Percentiles rank a stretch among this genome's conserved stretches.
phyloP scores from a whole-genome alignment of 2,888 invertebrate genomes.

The Crematogaster levior region DNA sequence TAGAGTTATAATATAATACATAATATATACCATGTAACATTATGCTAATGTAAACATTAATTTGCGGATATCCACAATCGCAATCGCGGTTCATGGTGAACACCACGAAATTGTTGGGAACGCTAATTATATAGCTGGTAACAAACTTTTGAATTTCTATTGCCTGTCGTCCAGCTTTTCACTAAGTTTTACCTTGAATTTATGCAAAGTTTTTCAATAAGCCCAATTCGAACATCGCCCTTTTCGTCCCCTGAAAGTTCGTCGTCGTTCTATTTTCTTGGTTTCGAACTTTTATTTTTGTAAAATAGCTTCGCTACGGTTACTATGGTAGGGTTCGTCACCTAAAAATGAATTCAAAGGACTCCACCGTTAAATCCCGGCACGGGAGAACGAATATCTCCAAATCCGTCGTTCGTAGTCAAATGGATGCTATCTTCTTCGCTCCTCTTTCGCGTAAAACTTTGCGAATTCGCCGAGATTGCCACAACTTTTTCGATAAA shows the following conservation, averaged over 20 bases:
- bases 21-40: not conserved
- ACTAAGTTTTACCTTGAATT: conserved; percentile 40
- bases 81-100: not conserved
- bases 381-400: conserved; percentile 29
- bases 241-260: not conserved
- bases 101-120: not conserved
- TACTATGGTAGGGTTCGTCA: conserved; percentile 40
- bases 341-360: conserved; percentile 52
- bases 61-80: not conserved
- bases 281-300: conserved; percentile 46
- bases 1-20: not conserved
- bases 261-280: conserved; percentile 34
- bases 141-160: conserved; percentile 14
- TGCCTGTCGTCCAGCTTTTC: conserved; percentile 24
- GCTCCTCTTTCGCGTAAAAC: not conserved
- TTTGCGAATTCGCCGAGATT: conserved; percentile 20
- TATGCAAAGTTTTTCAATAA: conserved; percentile 55
- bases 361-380: conserved; percentile 35
- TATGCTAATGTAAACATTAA: not conserved
- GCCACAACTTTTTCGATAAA: conserved; percentile 49
- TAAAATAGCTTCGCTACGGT: conserved; percentile 20
- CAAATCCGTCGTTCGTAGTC: conserved; percentile 26
- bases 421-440: conserved; percentile 45
- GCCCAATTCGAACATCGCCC: conserved; percentile 3
- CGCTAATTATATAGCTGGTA: conserved; percentile 24